Evolutionary conservation across 2,113 vertebrate genomes (phyloP).

Genomic region (Megaleporinus macrocephalus): DNA sequence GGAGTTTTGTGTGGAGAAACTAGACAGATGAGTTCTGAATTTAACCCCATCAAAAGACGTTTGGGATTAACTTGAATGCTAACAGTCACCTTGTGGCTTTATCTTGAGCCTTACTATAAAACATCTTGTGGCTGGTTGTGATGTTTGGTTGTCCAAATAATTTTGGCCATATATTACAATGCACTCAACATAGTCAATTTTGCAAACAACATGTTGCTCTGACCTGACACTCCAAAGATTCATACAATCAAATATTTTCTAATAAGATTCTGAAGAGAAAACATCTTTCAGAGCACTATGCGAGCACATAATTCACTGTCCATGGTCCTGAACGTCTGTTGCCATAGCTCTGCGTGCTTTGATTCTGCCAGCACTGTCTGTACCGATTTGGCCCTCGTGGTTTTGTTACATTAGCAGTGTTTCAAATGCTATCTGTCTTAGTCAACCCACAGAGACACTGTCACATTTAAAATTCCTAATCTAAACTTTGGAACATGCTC

Average conservation of each 20-base stretch:
- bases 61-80: too few relatives aligned
- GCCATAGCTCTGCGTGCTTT: neutral
- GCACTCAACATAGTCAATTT: too few relatives aligned
- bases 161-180: too few relatives aligned
- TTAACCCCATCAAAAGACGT: too few relatives aligned
- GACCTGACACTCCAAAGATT: neutral
- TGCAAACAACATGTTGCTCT: neutral
- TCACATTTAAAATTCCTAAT: neutral
- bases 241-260: neutral
- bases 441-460: neutral
- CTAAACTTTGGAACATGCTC: neutral
- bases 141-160: too few relatives aligned
- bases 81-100: too few relatives aligned
- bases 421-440: slow-evolving; percentile 16
- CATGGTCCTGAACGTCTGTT: slow-evolving; percentile 12
- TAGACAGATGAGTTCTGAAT: too few relatives aligned
- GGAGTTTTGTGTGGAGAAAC: too few relatives aligned
- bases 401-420: slow-evolving; percentile 33
- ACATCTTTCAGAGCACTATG: neutral
- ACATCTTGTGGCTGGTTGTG: too few relatives aligned
- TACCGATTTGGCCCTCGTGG: neutral
- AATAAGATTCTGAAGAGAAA: neutral
- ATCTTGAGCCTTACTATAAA: too few relatives aligned
- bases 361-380: neutral
- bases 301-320: neutral